Evolutionary conservation across 2,113 vertebrate genomes (phyloP).

Genomic region (Acrocephalus arundinaceus): DNA sequence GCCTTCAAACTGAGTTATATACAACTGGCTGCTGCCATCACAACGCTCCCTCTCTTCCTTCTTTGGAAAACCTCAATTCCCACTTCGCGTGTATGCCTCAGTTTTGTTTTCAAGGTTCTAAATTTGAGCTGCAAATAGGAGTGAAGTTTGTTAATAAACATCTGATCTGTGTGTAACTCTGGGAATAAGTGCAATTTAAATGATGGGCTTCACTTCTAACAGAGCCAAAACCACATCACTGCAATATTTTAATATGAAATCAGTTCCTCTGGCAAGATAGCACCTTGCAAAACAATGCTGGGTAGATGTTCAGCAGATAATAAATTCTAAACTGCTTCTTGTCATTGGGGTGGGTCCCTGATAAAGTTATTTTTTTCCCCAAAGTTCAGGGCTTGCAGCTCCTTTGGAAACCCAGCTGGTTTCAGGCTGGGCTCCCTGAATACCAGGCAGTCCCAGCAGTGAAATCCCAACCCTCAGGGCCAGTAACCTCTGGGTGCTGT

Average conservation of each 20-base stretch:
- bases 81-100: neutral
- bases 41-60: neutral
- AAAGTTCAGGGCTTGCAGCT: neutral
- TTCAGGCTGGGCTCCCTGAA: neutral
- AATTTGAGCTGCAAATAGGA: conserved; percentile 14
- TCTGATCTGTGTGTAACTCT: neutral
- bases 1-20: neutral
- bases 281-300: neutral
- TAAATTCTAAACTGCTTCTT: neutral
- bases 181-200: conserved; percentile 10
- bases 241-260: neutral
- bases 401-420: neutral
- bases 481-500: neutral
- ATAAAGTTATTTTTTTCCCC: neutral
- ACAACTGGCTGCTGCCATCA: conserved; percentile 1
- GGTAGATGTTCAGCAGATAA: neutral
- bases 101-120: conserved; percentile 1
- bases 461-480: neutral
- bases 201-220: neutral
- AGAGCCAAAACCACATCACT: neutral
- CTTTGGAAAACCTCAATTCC: conserved; percentile 55
- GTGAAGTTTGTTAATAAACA: conserved; percentile 33
- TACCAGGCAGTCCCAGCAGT: neutral
- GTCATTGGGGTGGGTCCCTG: neutral
- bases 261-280: neutral